Evolutionary conservation across 92 coral and sea anemone genomes (phyloP), one percentile per base, ranked within the genome.

Genomic region (Desmophyllum pertusum): DNA sequence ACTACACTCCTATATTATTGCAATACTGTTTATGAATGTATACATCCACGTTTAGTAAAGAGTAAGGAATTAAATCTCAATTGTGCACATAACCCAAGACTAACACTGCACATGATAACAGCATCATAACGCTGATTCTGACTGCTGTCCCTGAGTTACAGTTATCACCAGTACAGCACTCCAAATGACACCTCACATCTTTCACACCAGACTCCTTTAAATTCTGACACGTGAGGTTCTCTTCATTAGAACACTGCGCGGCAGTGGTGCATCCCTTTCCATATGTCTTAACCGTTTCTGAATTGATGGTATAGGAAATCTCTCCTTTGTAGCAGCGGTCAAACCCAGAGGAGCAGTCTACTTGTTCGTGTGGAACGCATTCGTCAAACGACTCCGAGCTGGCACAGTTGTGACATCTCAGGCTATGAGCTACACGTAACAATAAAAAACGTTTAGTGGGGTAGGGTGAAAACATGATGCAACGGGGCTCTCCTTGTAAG

Each of bases 251-350:
- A 41, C 78, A 73, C 57, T 73, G 33, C 57, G 35, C 38, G n/a
- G 37, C 61, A 43, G 41, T 50, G 2, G 53, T 29, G 61, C 59
- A 73, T 1, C 57, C 78, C 27, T 73, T 73, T 39, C 57, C 57
- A 33, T n/a, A 73, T 15, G 21, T 27, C 33, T 50, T 42, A 5
- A 42, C 55, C 19, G 31, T 19, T 43, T 73, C 33, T 31, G 45
- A 33, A 29, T 67, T 67, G n/a, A 67, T 35, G 41, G 15, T 36
- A 0, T 41, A 73, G 27, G 48, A 76, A 84, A 83, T 83, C 64
- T 79, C 74, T 36, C 73, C 84, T 69, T 84, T 88, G 13, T 78
- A 74, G 67, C 92, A 88, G 3, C 36, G 38, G 25, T 67, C 42
- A 67, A 67, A 33, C 17, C 43, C 23, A 0, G 46, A 6, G 5